phyloP scores from a whole-genome alignment of 2,888 invertebrate genomes.

The Timema podura region DNA sequence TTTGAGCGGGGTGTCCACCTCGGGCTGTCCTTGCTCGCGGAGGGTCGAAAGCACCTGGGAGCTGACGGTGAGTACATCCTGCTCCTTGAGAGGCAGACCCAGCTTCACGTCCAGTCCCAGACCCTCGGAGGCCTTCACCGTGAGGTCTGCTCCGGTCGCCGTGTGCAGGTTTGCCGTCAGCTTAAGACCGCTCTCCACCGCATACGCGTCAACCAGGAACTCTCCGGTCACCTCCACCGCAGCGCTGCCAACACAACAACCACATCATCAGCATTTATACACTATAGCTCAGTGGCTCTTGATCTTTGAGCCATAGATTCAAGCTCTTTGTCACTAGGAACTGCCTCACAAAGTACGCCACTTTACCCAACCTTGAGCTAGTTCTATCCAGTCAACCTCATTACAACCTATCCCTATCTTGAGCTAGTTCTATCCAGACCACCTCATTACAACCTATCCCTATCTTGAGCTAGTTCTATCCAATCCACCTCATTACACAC shows the following conservation, averaged over 20 bases:
- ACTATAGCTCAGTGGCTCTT: too few relatives aligned
- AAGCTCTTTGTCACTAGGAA: too few relatives aligned
- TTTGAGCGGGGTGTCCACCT: constrained; percentile 44
- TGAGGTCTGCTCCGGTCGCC: constrained; percentile 70
- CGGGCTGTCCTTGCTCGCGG: constrained; percentile 58
- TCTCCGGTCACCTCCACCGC: constrained; percentile 60
- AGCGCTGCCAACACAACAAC: constrained; percentile 45
- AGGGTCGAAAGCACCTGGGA: constrained; percentile 58
- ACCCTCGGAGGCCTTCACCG: constrained; percentile 58
- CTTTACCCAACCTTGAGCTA: too few relatives aligned
- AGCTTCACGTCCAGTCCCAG: constrained; percentile 70
- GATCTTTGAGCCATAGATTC: too few relatives aligned
- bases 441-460: too few relatives aligned
- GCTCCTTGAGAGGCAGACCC: constrained; percentile 73
- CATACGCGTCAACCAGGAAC: constrained; percentile 62
- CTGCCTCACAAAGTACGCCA: too few relatives aligned
- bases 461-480: too few relatives aligned
- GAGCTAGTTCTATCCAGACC: too few relatives aligned
- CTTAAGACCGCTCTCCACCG: constrained; percentile 70
- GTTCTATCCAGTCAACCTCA: too few relatives aligned
- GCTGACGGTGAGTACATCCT: constrained; percentile 55
- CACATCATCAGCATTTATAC: background rate
- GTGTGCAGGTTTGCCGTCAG: constrained; percentile 70
- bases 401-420: too few relatives aligned
- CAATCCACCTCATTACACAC: too few relatives aligned